A percentile compares a stretch with the other conserved stretches of the same genome.
These are phyloP conservation scores for Spodoptera exigua DNA, from an alignment of 2,888 invertebrate species.

Conservation along the genomic window DNA sequence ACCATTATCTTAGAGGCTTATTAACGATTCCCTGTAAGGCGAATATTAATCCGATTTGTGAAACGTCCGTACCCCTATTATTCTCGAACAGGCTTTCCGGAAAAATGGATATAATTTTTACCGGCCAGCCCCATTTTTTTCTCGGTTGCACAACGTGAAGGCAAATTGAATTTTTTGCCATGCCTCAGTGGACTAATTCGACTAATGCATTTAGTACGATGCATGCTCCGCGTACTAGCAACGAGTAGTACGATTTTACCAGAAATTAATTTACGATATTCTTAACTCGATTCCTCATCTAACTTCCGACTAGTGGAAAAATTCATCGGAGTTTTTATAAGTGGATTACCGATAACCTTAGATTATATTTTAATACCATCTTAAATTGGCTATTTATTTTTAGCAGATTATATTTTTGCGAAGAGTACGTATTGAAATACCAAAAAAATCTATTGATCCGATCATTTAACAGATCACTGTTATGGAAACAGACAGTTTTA, in stretches of 20 bases:
- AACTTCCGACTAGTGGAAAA: slow-evolving; percentile 1
- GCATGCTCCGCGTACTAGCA: slow-evolving; percentile 68
- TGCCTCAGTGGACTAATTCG: slow-evolving; percentile 86
- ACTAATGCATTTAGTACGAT: slow-evolving; percentile 85
- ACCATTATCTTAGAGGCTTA: slow-evolving; percentile 57
- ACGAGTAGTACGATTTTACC: slow-evolving; percentile 44
- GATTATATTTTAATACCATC: no score
- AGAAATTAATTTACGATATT: slow-evolving; percentile 56
- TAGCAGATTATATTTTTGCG: neutral
- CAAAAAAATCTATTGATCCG: neutral
- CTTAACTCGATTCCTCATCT: slow-evolving; percentile 24
- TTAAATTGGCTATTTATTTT: no score
- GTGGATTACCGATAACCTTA: neutral
- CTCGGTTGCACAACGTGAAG: slow-evolving; percentile 74
- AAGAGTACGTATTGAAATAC: neutral
- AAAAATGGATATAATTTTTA: slow-evolving; percentile 86
- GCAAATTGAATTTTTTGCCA: slow-evolving; percentile 88
- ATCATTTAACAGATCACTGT: neutral
- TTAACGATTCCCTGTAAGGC: slow-evolving; percentile 75
- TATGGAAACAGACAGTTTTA: slow-evolving; percentile 1
- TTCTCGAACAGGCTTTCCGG: slow-evolving; percentile 71
- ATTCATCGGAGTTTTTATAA: neutral
- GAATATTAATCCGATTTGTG: slow-evolving; percentile 83
- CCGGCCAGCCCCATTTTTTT: slow-evolving; percentile 75
- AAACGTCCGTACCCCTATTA: slow-evolving; percentile 76